These are phyloP conservation scores for Sycophila texana DNA, from an alignment of 2,888 invertebrate genomes.

Conservation along the genomic window DNA sequence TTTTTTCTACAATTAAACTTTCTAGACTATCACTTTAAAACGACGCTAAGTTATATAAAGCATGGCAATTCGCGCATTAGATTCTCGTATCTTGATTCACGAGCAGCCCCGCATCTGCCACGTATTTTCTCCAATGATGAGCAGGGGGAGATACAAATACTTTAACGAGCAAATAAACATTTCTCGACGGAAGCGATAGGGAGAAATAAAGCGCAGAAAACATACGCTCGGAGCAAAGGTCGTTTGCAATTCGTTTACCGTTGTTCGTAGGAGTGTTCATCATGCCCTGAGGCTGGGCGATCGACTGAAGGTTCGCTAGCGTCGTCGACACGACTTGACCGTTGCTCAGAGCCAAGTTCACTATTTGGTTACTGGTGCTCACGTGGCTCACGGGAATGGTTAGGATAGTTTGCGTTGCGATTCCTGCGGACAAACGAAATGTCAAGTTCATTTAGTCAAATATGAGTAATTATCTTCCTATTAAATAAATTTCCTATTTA, in stretches of 20 bases:
- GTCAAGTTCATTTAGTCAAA: too few relatives aligned
- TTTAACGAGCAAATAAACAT: constrained; percentile 10
- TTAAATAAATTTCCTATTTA: too few relatives aligned
- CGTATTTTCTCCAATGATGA: not conserved
- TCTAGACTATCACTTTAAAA: too few relatives aligned
- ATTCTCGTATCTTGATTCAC: constrained; percentile 2
- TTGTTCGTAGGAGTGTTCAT: constrained; percentile 77
- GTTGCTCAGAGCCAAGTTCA: constrained; percentile 88
- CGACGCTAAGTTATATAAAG: too few relatives aligned
- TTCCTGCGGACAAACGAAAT: constrained; percentile 79
- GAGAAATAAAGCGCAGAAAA: constrained; percentile 32
- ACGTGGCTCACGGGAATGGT: constrained; percentile 96
- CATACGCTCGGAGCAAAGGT: constrained; percentile 15
- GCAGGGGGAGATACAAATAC: not conserved
- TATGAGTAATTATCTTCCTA: too few relatives aligned
- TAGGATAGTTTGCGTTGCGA: constrained; percentile 95
- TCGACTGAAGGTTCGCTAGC: constrained; percentile 86
- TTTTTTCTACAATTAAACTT: too few relatives aligned
- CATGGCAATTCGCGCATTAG: not conserved
- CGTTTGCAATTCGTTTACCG: constrained; percentile 68
- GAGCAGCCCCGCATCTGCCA: not conserved
- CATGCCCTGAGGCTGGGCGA: constrained; percentile 84
- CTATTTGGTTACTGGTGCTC: constrained; percentile 83
- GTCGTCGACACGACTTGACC: constrained; percentile 92
- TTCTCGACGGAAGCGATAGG: not conserved